Percentiles rank a stretch among this genome's conserved stretches.
phyloP scores from a whole-genome alignment of 2,888 invertebrate genomes.

The Allacma fusca region DNA sequence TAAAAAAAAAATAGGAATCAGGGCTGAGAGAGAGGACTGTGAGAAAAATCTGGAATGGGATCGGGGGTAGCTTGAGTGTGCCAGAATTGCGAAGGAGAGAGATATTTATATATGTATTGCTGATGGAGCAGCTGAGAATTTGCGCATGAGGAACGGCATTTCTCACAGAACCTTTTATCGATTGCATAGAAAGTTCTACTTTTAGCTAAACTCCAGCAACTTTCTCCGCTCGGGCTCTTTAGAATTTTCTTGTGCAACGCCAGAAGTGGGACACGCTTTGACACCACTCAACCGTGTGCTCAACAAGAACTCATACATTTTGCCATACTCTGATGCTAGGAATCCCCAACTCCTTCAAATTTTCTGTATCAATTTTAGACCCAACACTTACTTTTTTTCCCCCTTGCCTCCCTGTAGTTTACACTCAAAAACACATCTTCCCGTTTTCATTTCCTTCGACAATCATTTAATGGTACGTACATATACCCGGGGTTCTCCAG shows the following conservation, averaged over 20 bases:
- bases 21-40: no score
- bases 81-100: no score
- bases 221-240: neutral
- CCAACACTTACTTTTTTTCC: no score
- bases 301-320: slow-evolving; percentile 17
- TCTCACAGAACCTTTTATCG: slow-evolving; percentile 43
- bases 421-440: no score
- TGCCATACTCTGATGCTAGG: neutral
- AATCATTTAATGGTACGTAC: no score
- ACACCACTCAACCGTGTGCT: slow-evolving; percentile 36
- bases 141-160: slow-evolving; percentile 42
- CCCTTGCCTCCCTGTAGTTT: no score
- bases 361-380: neutral
- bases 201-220: slow-evolving; percentile 18
- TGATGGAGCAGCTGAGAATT: slow-evolving; percentile 14
- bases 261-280: slow-evolving; percentile 34
- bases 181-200: slow-evolving; percentile 41
- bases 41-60: no score
- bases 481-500: no score
- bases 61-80: no score
- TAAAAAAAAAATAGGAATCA: no score
- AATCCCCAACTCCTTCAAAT: neutral
- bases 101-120: no score
- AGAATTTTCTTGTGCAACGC: neutral
- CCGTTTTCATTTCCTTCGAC: no score